Evolutionary conservation across 2,797 vertebrate species (phyloP).

Genomic region (Paratrypauchen microcephalus): DNA sequence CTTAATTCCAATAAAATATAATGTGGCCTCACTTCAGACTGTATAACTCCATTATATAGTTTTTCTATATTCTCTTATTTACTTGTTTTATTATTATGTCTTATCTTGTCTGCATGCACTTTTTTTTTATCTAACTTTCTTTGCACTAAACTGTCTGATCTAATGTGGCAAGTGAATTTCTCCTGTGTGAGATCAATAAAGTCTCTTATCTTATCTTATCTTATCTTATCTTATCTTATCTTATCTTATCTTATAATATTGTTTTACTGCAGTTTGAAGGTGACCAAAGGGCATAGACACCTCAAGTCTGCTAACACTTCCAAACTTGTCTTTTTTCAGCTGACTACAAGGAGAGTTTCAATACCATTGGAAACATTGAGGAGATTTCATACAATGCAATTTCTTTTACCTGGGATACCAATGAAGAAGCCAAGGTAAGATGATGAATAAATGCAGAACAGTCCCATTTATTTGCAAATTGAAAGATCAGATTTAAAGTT

Average conservation of each 20-base stretch:
- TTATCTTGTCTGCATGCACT: too few relatives aligned
- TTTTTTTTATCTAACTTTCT: too few relatives aligned
- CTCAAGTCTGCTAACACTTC: neutral
- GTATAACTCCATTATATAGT: too few relatives aligned
- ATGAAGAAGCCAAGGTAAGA: conserved; percentile 95
- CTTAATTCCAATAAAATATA: neutral
- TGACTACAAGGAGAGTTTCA: conserved; percentile 99
- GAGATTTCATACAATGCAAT: conserved; percentile 98
- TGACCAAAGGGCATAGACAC: neutral
- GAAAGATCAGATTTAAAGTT: too few relatives aligned
- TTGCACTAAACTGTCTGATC: too few relatives aligned
- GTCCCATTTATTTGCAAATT: neutral
- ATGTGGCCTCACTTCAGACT: neutral
- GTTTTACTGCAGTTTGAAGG: neutral
- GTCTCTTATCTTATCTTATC: too few relatives aligned
- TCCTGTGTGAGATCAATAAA: too few relatives aligned
- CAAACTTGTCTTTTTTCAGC: conserved; percentile 69
- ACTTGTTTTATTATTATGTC: too few relatives aligned
- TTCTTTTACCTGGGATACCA: conserved; percentile 99
- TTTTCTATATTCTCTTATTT: too few relatives aligned
- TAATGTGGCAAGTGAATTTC: too few relatives aligned
- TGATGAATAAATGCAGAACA: neutral
- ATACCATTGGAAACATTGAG: conserved; percentile 97
- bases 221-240: too few relatives aligned
- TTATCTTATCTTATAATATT: too few relatives aligned